A percentile compares a stretch with the other conserved stretches of the same genome.
These are phyloP conservation scores for Eupithecia centaureata DNA, from an alignment of 2,888 invertebrate species.

Conservation along the genomic window DNA sequence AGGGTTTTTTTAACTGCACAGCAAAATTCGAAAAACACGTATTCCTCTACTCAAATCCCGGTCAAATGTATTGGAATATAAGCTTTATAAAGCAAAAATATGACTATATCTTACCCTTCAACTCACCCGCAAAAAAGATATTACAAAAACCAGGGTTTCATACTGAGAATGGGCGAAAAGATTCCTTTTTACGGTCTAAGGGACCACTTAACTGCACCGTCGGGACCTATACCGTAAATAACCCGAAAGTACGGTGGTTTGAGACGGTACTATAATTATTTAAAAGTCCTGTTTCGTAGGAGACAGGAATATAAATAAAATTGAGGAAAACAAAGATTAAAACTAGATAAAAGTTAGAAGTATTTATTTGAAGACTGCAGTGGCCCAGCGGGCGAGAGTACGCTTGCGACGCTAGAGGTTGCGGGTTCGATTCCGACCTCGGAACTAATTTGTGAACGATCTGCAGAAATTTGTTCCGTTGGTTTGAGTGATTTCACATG, in stretches of 20 bases:
- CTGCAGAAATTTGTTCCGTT: too few relatives aligned
- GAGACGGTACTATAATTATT: slow-evolving; percentile 2
- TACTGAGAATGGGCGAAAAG: slow-evolving; percentile 13
- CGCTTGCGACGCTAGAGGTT: too few relatives aligned
- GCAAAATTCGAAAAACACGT: neutral
- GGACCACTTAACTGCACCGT: slow-evolving; percentile 15
- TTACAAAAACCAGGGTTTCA: slow-evolving; percentile 14
- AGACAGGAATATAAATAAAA: neutral
- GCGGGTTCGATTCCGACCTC: too few relatives aligned
- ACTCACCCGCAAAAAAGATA: slow-evolving; percentile 19
- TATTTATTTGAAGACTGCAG: too few relatives aligned
- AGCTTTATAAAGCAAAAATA: slow-evolving; percentile 20
- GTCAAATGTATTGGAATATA: neutral
- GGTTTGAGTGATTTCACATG: too few relatives aligned
- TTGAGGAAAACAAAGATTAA: neutral
- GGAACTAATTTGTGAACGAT: too few relatives aligned
- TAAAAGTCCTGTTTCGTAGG: neutral
- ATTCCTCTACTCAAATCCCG: neutral
- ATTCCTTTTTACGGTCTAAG: slow-evolving; percentile 24
- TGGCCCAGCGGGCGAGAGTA: too few relatives aligned
- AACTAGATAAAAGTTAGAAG: too few relatives aligned
- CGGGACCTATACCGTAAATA: slow-evolving; percentile 22
- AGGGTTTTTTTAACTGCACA: neutral
- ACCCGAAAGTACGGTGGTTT: slow-evolving; percentile 3
- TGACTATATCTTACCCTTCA: slow-evolving; percentile 8